Conservation (phyloP, 2,113 vertebrate genomes). For the Hydrolagus affinis region DNA sequence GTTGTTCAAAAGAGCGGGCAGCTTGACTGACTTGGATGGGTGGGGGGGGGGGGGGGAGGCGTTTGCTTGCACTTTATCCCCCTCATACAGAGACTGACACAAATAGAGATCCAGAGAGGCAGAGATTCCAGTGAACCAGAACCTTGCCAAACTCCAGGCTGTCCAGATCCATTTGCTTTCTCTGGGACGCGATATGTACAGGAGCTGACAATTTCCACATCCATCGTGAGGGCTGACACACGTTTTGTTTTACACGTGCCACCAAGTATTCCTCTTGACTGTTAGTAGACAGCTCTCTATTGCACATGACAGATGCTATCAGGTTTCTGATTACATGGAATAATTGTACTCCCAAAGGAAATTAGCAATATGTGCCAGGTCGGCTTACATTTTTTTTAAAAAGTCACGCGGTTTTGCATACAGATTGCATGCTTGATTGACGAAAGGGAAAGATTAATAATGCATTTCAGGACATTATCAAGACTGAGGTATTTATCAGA, state of each 20-base stretch:
- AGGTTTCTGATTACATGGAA: slow-evolving; percentile 1
- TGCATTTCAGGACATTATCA: neutral
- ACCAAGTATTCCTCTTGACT: neutral
- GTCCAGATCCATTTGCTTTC: too few relatives aligned
- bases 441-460: neutral
- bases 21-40: too few relatives aligned
- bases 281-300: neutral
- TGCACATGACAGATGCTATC: neutral
- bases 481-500: neutral
- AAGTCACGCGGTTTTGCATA: neutral
- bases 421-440: neutral
- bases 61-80: too few relatives aligned
- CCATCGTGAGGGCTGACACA: neutral
- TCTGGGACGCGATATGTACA: too few relatives aligned
- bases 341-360: slow-evolving; percentile 7
- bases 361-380: neutral
- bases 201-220: too few relatives aligned
- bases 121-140: too few relatives aligned
- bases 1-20: too few relatives aligned
- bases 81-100: too few relatives aligned
- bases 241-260: neutral
- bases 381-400: neutral
- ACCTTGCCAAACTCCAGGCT: too few relatives aligned
- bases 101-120: too few relatives aligned
- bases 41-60: too few relatives aligned